A percentile compares a stretch with the other conserved stretches of the same genome.
Conservation (phyloP, 1,140 invertebrate genomes). For the Hyposmocoma kahamanoa region DNA sequence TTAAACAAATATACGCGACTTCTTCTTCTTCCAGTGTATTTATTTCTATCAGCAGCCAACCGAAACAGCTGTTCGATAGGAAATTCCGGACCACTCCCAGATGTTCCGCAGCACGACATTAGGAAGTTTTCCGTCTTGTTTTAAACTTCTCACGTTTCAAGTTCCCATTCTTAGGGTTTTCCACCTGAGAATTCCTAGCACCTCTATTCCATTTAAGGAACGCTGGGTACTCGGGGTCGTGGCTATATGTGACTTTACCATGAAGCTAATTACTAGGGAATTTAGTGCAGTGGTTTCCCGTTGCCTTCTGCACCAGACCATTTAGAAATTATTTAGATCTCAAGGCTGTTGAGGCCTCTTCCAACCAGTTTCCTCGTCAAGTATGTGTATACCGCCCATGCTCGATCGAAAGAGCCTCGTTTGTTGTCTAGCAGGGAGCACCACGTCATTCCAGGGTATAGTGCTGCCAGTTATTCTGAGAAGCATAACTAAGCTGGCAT, state of each 20-base stretch:
- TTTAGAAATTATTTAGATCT: conserved; percentile 5
- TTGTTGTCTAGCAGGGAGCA: too few species aligned
- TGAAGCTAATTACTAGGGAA: not conserved
- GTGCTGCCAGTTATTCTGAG: too few species aligned
- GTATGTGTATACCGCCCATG: conserved; percentile 8
- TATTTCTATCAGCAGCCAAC: too few species aligned
- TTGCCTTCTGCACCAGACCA: conserved; percentile 9
- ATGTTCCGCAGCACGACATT: too few species aligned
- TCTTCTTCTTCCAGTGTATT: too few species aligned
- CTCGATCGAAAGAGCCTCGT: conserved; percentile 11
- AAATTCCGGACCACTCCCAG: too few species aligned
- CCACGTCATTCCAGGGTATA: too few species aligned
- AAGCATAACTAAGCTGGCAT: too few species aligned
- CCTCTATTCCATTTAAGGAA: conserved; percentile 17
- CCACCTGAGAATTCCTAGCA: not conserved
- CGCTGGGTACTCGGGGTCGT: conserved; percentile 22
- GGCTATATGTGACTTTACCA: not conserved
- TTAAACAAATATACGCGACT: too few species aligned
- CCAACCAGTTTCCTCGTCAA: not conserved
- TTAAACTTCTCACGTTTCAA: conserved; percentile 8
- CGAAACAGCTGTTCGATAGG: too few species aligned
- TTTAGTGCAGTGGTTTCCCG: conserved; percentile 6
- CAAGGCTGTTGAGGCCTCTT: conserved; percentile 10
- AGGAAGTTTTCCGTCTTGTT: not conserved
- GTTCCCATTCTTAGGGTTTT: conserved; percentile 8